Evolutionary conservation across 1,140 invertebrate genomes (phyloP).

Genomic region (Calliopsis andreniformis): DNA sequence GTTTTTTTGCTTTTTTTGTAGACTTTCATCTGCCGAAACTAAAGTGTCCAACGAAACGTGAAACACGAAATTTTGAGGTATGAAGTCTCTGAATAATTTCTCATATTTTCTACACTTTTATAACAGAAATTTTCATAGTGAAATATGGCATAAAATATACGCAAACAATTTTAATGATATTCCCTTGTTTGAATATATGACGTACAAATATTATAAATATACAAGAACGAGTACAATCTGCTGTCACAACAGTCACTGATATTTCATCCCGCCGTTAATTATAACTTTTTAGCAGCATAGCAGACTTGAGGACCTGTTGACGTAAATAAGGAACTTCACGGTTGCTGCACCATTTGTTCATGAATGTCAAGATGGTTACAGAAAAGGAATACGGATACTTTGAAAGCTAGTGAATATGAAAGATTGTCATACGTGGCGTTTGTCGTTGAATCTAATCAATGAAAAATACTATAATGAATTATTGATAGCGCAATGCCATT

Average conservation of each 20-base stretch:
- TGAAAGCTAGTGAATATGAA: too few species aligned
- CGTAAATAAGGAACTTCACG: neutral
- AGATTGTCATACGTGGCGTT: too few species aligned
- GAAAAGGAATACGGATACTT: too few species aligned
- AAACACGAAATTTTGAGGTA: neutral
- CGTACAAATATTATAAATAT: neutral
- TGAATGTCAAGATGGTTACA: neutral
- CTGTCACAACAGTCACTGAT: neutral
- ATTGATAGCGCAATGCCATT: too few species aligned
- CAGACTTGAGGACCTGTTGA: neutral
- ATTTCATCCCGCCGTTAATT: neutral
- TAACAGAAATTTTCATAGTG: neutral
- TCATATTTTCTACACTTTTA: neutral
- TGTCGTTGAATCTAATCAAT: too few species aligned
- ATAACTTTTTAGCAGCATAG: neutral
- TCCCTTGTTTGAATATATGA: constrained; percentile 4
- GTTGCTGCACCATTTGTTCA: neutral
- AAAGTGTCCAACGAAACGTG: too few species aligned
- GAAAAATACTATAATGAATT: too few species aligned
- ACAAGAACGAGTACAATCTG: neutral
- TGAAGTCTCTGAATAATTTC: neutral
- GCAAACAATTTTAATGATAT: neutral
- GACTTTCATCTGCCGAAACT: too few species aligned
- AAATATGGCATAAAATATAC: neutral
- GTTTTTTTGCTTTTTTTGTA: too few species aligned